Percentiles rank a stretch among this genome's conserved stretches.
Conservation (phyloP, 2,888 invertebrate genomes). For the Sycophila texana region DNA sequence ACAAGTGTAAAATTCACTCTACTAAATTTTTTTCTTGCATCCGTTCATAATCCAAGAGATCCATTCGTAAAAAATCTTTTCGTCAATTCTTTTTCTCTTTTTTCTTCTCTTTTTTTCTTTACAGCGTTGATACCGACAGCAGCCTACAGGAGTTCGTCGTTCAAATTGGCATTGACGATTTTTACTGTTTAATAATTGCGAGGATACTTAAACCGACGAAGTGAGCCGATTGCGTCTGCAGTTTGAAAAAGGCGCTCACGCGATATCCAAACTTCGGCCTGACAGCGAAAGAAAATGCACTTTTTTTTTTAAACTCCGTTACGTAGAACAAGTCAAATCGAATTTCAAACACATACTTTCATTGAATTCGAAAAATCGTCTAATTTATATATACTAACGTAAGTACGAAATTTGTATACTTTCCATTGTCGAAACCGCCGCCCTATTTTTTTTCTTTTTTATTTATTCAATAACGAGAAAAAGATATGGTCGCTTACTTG, state of each 20-base stretch:
- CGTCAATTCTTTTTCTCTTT: neutral
- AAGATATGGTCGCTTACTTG: slow-evolving; percentile 35
- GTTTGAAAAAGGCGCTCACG: slow-evolving; percentile 41
- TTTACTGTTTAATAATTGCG: neutral
- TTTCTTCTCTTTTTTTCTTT: slow-evolving; percentile 4
- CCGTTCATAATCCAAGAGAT: slow-evolving; percentile 7
- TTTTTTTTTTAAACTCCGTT: too few relatives aligned
- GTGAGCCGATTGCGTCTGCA: slow-evolving; percentile 36
- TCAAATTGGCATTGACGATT: slow-evolving; percentile 35
- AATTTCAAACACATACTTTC: too few relatives aligned
- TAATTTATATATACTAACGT: neutral
- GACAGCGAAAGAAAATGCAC: too few relatives aligned
- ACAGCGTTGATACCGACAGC: slow-evolving; percentile 25
- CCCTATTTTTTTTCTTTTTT: neutral
- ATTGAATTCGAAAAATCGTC: too few relatives aligned
- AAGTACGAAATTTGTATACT: neutral
- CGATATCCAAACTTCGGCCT: slow-evolving; percentile 16
- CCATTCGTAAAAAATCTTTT: too few relatives aligned
- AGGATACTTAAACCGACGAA: slow-evolving; percentile 27
- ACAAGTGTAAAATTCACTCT: slow-evolving; percentile 4
- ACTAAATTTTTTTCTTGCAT: neutral
- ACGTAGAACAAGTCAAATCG: too few relatives aligned
- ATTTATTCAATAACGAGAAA: slow-evolving; percentile 19
- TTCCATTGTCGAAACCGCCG: neutral
- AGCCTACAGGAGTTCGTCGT: slow-evolving; percentile 43